Conservation (phyloP, 2,113 vertebrate species). For the Megatriorchis doriae region DNA sequence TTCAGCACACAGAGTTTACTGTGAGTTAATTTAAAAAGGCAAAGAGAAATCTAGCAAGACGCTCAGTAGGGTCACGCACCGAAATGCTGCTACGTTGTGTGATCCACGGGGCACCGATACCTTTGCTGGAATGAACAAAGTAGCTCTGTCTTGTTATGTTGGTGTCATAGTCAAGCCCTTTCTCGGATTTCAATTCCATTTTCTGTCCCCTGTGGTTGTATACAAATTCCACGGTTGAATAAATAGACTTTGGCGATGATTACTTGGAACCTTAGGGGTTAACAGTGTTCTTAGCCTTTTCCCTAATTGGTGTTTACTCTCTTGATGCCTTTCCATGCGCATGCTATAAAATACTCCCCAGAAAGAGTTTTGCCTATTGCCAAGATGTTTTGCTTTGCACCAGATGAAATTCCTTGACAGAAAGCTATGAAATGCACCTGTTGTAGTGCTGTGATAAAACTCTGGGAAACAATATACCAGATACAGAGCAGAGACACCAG, state of each 20-base stretch:
- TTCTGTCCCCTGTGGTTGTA: slow-evolving; percentile 22
- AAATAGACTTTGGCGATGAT: slow-evolving; percentile 13
- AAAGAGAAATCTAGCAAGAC: not conserved
- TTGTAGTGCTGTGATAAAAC: not conserved
- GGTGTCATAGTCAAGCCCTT: not conserved
- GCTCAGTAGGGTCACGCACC: rapidly evolving
- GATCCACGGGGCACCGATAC: not conserved
- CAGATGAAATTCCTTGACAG: not conserved
- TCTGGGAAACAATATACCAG: not conserved
- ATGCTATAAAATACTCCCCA: not conserved
- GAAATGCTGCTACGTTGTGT: not conserved
- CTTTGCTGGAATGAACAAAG: not conserved
- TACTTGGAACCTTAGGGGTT: slow-evolving; percentile 45
- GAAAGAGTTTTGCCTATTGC: not conserved
- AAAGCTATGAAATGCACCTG: not conserved
- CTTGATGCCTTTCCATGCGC: not conserved
- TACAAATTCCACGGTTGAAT: slow-evolving; percentile 24
- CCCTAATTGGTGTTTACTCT: slow-evolving; percentile 38
- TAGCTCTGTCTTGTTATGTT: not conserved
- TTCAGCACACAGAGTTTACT: not conserved
- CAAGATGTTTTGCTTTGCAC: not conserved
- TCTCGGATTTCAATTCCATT: slow-evolving; percentile 27
- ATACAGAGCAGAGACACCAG: not conserved
- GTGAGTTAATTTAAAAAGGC: not conserved
- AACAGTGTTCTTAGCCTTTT: slow-evolving; percentile 49